Evolutionary conservation across 1,140 invertebrate species (phyloP).

Genomic region (Laupala kohalensis): DNA sequence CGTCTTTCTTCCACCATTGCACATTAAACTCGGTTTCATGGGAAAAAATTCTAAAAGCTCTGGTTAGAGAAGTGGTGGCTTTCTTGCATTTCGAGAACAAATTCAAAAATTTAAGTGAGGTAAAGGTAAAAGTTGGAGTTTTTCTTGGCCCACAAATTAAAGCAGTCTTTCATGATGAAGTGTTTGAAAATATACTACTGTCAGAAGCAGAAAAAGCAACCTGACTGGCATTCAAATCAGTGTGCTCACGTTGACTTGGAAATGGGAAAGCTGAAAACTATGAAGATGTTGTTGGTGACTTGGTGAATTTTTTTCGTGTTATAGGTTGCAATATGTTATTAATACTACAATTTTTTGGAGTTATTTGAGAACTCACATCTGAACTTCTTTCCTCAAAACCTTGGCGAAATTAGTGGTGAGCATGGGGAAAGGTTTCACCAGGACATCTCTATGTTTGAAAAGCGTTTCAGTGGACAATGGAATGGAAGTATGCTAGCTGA

Average conservation of each 20-base stretch:
- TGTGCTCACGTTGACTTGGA: not conserved
- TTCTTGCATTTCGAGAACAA: too few species aligned
- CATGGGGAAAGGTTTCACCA: constrained; percentile 7
- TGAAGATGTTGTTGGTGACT: not conserved
- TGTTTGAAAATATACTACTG: not conserved
- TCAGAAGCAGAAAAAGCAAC: constrained; percentile 6
- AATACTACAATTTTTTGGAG: not conserved
- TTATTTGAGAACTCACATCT: constrained; percentile 1
- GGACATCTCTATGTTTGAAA: constrained; percentile 1
- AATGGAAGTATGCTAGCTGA: not conserved
- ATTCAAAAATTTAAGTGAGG: too few species aligned
- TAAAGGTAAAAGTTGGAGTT: too few species aligned
- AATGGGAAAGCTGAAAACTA: constrained; percentile 1
- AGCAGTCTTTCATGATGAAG: constrained; percentile 1
- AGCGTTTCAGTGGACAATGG: not conserved
- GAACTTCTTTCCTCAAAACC: constrained; percentile 3
- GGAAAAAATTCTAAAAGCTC: too few species aligned
- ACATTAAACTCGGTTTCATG: too few species aligned
- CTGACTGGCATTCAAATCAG: constrained; percentile 6
- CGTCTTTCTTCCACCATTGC: too few species aligned
- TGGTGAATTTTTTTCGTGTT: not conserved
- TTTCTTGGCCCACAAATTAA: constrained; percentile 1
- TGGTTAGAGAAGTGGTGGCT: too few species aligned
- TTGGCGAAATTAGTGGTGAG: not conserved
- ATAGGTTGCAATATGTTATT: constrained; percentile 5